Base-by-base conservation (phyloP, 2,888 invertebrate species). In the Temnothorax rugatulus region DNA sequence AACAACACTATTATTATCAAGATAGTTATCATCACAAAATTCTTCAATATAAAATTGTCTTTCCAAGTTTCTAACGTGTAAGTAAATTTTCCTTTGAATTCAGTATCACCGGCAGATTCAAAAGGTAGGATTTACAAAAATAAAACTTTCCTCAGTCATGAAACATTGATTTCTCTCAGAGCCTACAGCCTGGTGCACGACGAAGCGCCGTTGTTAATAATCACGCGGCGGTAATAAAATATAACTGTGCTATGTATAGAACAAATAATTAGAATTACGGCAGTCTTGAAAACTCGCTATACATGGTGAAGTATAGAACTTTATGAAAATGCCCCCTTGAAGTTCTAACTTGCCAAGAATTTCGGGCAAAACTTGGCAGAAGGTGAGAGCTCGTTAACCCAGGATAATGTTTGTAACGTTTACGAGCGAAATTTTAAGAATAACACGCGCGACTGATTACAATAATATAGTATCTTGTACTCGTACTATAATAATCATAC, bases 331-430 rank as follows among this genome's bases (percentile, higher is more conserved):
- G 59, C 25, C 5, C 21, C n/a, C n/a, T 29, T n/a, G 15, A 74
- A 82, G 52, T 82, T 82, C 64, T 18, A 54, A 34, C 74, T 74
- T 64, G 57, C 18, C 11, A 47, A 54, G 74, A 71, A 84, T 81
- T 69, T 84, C 74, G 21, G 34, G 3, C 1, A 4, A 81, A 57
- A 64, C 81, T 81, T 64, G 29, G 29, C 29, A 15, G 9, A 69
- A 75, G 69, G 52, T 50, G 81, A 76, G 59, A 84, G 68, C 68
- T 76, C 68, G 63, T 68, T 68, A 73, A 68, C 57, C 34, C 61
- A 38, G 41, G 25, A 47, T 47, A 57, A 50, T 41, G 21, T 25
- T 52, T 38, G 18, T 34, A 74, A 82, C 63, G 34, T 75, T 69
- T 71, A 44, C 54, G 63, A 41, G 63, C 57, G 15, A 74, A 57